Percentiles rank a stretch among this genome's conserved stretches.
These are phyloP conservation scores for Paramuricea clavata DNA, from an alignment of 92 coral and sea anemone genomes.

Conservation along the genomic window DNA sequence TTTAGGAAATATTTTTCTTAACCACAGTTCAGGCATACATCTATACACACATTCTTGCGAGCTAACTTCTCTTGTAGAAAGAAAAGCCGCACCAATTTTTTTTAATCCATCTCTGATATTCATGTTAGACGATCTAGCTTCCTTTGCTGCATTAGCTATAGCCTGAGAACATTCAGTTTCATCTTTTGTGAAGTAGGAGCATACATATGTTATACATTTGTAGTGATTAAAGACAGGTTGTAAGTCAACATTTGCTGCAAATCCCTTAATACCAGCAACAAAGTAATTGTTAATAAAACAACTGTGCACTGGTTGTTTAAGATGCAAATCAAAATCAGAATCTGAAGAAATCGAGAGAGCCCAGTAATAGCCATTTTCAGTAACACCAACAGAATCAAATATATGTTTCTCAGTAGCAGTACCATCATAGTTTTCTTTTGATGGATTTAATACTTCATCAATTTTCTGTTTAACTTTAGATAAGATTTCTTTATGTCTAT, in stretches of 20 bases:
- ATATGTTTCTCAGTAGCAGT: neutral
- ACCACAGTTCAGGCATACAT: constrained; percentile 6
- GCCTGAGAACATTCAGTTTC: too few species aligned
- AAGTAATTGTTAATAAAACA: too few species aligned
- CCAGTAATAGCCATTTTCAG: neutral
- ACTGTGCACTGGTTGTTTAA: neutral
- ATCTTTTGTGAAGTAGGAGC: too few species aligned
- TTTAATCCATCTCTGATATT: neutral
- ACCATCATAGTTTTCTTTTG: constrained; percentile 1
- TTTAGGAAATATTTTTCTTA: neutral
- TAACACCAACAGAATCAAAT: constrained; percentile 51
- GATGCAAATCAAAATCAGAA: neutral
- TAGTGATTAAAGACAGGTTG: too few species aligned
- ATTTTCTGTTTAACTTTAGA: constrained; percentile 46
- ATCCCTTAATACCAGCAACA: constrained; percentile 27
- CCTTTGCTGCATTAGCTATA: too few species aligned
- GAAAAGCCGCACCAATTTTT: constrained; percentile 71
- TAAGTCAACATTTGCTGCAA: constrained; percentile 26
- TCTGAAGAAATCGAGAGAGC: neutral
- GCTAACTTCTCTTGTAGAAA: constrained; percentile 75
- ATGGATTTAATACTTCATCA: neutral
- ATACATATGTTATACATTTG: too few species aligned
- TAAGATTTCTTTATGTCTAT: constrained; percentile 49
- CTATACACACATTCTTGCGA: constrained; percentile 72
- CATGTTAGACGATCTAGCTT: too few species aligned